Percentiles rank a stretch among this genome's conserved stretches.
Conservation (phyloP, 2,888 invertebrate genomes). For the Drosophila niveifrons region DNA sequence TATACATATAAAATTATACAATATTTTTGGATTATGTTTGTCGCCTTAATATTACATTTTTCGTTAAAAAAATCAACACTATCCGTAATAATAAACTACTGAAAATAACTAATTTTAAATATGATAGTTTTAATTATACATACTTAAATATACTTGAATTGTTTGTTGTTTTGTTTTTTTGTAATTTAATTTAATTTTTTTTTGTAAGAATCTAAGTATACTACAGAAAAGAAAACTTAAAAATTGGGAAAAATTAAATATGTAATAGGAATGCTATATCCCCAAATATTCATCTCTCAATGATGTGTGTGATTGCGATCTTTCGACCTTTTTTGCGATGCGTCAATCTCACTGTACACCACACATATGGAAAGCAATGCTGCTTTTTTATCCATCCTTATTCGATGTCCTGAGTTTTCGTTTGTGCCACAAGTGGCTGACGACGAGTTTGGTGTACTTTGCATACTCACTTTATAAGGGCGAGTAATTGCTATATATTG, state of each 20-base stretch:
- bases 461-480: background rate
- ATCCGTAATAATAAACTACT: constrained; percentile 52
- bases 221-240: background rate
- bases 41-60: constrained; percentile 56
- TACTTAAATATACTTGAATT: background rate
- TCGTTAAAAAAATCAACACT: constrained; percentile 44
- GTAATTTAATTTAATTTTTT: background rate
- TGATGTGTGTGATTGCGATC: background rate
- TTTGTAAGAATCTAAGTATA: background rate
- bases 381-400: background rate
- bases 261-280: constrained; percentile 2
- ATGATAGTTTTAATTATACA: constrained; percentile 8
- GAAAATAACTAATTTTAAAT: constrained; percentile 55
- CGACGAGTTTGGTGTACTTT: too few relatives aligned
- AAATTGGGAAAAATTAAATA: background rate
- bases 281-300: background rate
- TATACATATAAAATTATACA: constrained; percentile 50
- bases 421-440: background rate
- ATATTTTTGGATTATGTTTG: constrained; percentile 56
- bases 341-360: background rate
- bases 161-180: background rate
- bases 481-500: background rate
- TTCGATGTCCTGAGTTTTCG: constrained; percentile 1
- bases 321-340: background rate
- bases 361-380: background rate